phyloP scores from a whole-genome alignment of 2,113 vertebrate genomes.

The Megaleporinus macrocephalus region DNA sequence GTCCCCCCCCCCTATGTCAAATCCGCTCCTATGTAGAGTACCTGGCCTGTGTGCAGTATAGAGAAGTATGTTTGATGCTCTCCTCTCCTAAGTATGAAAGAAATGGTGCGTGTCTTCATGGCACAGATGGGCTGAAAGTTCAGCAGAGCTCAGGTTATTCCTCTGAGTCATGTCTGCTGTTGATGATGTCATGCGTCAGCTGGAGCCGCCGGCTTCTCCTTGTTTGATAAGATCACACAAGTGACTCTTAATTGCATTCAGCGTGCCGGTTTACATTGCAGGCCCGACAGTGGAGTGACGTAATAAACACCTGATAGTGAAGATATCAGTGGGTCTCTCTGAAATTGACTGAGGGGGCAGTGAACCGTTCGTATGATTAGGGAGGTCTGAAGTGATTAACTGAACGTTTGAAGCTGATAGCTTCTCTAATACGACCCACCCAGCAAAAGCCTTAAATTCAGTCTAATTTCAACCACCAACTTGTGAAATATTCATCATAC shows the following conservation, averaged over 20 bases:
- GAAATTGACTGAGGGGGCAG: not conserved
- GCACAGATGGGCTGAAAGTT: slow-evolving; percentile 2
- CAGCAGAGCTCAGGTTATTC: slow-evolving; percentile 9
- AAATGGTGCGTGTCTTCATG: not conserved
- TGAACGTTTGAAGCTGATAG: not conserved
- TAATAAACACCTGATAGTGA: slow-evolving; percentile 8
- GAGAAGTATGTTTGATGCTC: not conserved
- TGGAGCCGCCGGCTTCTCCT: not conserved
- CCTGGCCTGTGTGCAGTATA: too few relatives aligned
- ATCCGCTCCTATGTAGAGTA: too few relatives aligned
- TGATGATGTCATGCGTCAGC: slow-evolving; percentile 16
- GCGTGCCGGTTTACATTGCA: not conserved
- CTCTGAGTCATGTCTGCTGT: not conserved
- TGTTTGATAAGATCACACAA: slow-evolving; percentile 36
- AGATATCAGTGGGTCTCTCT: slow-evolving; percentile 1
- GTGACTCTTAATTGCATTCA: slow-evolving; percentile 33
- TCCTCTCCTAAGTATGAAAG: not conserved
- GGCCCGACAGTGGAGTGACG: not conserved
- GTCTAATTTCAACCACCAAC: too few relatives aligned
- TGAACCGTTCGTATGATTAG: not conserved
- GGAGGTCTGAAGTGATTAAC: slow-evolving; percentile 3
- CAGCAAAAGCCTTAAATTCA: too few relatives aligned
- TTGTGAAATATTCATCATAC: too few relatives aligned
- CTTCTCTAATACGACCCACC: not conserved
- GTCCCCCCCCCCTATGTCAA: too few relatives aligned